Conservation (phyloP, 2,113 vertebrate genomes). For the Callithrix jacchus region DNA sequence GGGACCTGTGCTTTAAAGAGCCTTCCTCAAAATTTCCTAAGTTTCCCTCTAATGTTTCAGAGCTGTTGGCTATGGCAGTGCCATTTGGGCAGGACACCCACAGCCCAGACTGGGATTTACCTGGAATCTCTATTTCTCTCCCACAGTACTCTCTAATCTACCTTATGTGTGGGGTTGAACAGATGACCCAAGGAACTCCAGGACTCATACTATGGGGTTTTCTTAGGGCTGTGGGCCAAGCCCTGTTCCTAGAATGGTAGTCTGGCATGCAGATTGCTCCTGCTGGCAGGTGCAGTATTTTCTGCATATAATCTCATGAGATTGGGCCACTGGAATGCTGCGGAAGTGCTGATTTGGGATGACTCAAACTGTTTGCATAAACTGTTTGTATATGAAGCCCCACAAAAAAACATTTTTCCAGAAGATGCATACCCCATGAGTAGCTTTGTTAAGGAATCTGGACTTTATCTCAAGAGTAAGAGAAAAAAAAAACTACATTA, state of each 20-base stretch:
- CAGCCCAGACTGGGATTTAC: neutral
- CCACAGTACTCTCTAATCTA: neutral
- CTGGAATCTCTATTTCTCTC: neutral
- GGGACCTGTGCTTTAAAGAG: neutral
- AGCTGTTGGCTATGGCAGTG: neutral
- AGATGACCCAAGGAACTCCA: neutral
- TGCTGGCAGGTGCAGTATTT: neutral
- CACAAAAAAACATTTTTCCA: neutral
- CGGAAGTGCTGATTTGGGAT: neutral
- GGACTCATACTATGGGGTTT: neutral
- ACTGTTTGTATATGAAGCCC: too few relatives aligned
- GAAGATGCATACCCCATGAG: neutral
- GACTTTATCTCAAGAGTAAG: conserved; percentile 8
- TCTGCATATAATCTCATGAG: neutral
- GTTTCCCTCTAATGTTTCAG: neutral
- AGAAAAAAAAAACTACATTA: neutral
- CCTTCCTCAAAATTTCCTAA: neutral
- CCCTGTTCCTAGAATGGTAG: neutral
- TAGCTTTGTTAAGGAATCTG: neutral
- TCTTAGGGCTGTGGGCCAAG: neutral
- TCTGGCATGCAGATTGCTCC: neutral
- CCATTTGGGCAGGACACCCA: neutral
- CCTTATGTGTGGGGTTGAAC: rapidly evolving
- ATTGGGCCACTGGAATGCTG: neutral
- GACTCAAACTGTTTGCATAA: neutral